Evolutionary conservation across 2,113 vertebrate genomes (phyloP).

Genomic region (Ellobius talpinus): DNA sequence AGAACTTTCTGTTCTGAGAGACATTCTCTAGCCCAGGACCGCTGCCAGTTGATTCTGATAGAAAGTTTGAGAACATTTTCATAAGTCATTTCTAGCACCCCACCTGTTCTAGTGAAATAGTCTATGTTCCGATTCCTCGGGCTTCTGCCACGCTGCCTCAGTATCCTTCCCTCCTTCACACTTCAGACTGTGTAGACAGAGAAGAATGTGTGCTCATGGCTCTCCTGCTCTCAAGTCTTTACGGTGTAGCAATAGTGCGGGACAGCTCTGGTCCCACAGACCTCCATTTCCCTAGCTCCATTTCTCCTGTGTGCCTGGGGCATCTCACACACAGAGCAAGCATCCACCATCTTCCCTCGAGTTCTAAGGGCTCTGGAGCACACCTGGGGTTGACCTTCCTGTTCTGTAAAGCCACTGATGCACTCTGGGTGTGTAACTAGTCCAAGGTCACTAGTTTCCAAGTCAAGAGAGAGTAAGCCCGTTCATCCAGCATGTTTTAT

Average conservation of each 20-base stretch:
- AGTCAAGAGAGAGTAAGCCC: background rate
- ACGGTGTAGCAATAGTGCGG: background rate
- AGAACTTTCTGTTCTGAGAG: slow-evolving; percentile 12
- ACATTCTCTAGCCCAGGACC: background rate
- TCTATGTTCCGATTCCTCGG: background rate
- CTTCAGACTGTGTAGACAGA: background rate
- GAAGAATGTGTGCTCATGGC: background rate
- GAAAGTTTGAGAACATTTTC: slow-evolving; percentile 8
- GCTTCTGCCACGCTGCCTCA: background rate
- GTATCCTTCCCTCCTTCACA: background rate
- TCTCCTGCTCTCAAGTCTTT: background rate
- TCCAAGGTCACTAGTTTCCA: background rate
- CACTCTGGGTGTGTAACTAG: background rate
- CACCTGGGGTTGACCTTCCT: background rate
- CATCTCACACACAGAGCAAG: background rate
- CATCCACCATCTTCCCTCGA: background rate
- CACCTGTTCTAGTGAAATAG: background rate
- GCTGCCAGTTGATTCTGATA: background rate
- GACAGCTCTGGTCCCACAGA: background rate
- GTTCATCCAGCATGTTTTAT: background rate
- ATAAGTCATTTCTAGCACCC: background rate
- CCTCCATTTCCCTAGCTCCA: background rate
- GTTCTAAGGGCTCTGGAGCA: background rate
- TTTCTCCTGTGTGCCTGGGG: background rate
- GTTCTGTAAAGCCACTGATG: background rate